phyloP scores from a whole-genome alignment of 1,140 invertebrate species.

The Druon quercuslanigerum region DNA sequence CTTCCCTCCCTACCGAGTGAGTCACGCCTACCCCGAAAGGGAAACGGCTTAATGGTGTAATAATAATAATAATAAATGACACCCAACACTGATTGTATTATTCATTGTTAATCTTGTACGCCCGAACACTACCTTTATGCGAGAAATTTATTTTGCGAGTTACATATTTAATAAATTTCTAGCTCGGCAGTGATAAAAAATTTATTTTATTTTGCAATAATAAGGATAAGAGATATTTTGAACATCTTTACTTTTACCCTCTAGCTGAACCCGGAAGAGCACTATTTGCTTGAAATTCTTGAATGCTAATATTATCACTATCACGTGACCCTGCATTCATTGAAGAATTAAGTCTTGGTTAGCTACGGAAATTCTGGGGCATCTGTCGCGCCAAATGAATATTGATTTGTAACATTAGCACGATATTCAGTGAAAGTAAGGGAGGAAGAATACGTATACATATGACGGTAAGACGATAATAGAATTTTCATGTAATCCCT shows the following conservation, averaged over 20 bases:
- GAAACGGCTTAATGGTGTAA: too few relatives aligned
- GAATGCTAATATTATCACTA: slow-evolving; percentile 8
- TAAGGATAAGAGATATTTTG: too few relatives aligned
- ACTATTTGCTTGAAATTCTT: neutral
- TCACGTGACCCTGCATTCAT: slow-evolving; percentile 18
- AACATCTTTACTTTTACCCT: neutral
- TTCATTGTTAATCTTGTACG: too few relatives aligned
- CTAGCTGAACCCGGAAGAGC: neutral
- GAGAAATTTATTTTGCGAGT: too few relatives aligned
- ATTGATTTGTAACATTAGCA: slow-evolving; percentile 58
- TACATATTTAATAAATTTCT: too few relatives aligned
- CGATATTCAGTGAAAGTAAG: slow-evolving; percentile 39
- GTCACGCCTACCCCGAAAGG: too few relatives aligned
- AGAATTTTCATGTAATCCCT: slow-evolving; percentile 76
- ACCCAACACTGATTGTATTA: too few relatives aligned
- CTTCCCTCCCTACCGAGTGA: too few relatives aligned
- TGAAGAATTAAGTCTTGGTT: neutral
- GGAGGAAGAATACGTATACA: slow-evolving; percentile 31
- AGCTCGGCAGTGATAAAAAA: too few relatives aligned
- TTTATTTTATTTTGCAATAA: too few relatives aligned
- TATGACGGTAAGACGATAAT: slow-evolving; percentile 70
- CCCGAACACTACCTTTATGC: too few relatives aligned
- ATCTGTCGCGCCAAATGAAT: slow-evolving; percentile 37
- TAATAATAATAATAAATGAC: too few relatives aligned
- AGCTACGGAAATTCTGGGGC: slow-evolving; percentile 10